Conservation (phyloP, 2,113 vertebrate genomes). For the Carlito syrichta region DNA sequence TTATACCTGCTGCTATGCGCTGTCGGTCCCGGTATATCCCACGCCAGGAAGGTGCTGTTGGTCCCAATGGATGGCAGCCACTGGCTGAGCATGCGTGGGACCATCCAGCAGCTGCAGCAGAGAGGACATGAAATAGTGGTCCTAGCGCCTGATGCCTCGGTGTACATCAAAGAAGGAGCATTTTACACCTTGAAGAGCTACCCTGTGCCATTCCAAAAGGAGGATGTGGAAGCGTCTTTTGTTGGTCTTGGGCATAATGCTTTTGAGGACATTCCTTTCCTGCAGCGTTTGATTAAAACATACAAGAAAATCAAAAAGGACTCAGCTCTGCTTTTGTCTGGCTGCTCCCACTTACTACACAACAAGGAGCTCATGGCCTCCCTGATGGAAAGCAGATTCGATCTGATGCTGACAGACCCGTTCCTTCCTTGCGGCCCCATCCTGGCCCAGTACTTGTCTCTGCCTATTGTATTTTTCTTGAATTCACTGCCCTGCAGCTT, state of each 20-base stretch:
- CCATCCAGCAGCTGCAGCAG: constrained; percentile 82
- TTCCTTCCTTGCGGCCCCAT: constrained; percentile 88
- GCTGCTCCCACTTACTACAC: constrained; percentile 82
- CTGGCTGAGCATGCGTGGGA: constrained; percentile 86
- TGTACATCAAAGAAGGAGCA: constrained; percentile 79
- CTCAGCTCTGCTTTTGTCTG: constrained; percentile 46
- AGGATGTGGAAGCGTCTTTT: constrained; percentile 49
- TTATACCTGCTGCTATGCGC: constrained; percentile 51
- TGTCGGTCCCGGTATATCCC: accelerated
- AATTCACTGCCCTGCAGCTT: constrained; percentile 84
- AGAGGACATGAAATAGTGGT: constrained; percentile 87
- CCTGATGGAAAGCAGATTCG: constrained; percentile 80
- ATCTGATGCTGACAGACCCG: constrained; percentile 88
- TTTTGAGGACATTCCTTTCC: constrained; percentile 71
- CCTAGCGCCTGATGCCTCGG: constrained; percentile 77
- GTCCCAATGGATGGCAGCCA: constrained; percentile 91
- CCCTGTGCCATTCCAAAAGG: constrained; percentile 79
- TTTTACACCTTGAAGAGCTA: constrained; percentile 76
- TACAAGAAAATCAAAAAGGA: constrained; percentile 48
- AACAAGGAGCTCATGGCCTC: constrained; percentile 81
- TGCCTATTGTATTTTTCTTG: constrained; percentile 86
- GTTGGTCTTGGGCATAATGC: accelerated
- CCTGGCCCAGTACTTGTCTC: constrained; percentile 82
- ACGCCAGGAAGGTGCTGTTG: constrained; percentile 85
- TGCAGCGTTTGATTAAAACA: constrained; percentile 45